Percentiles rank a stretch among this genome's conserved stretches.
These are phyloP conservation scores for Orestias chungarensis DNA, from an alignment of 2,797 vertebrate species.

Conservation along the genomic window DNA sequence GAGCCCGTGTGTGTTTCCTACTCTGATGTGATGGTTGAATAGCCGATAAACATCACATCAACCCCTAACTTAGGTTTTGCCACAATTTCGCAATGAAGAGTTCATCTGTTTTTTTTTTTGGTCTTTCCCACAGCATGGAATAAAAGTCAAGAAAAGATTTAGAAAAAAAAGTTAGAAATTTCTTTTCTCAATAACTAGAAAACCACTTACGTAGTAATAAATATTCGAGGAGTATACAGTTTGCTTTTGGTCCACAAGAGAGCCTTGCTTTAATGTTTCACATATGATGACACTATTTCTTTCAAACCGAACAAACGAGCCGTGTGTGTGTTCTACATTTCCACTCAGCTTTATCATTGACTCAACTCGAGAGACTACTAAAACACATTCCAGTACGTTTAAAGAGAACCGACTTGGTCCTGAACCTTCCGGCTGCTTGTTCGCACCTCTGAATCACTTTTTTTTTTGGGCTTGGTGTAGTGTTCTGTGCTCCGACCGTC, in stretches of 20 bases:
- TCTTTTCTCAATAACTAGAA: not conserved
- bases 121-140: slow-evolving; percentile 27
- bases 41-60: slow-evolving; percentile 39
- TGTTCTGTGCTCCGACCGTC: slow-evolving; percentile 40
- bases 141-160: slow-evolving; percentile 27
- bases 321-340: slow-evolving; percentile 10
- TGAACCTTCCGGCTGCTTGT: slow-evolving; percentile 35
- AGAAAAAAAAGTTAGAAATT: slow-evolving; percentile 3
- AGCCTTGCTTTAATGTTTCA: slow-evolving; percentile 43
- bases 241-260: slow-evolving; percentile 52
- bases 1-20: slow-evolving; percentile 20
- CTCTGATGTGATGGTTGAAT: slow-evolving; percentile 25
- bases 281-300: not conserved
- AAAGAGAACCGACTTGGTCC: slow-evolving; percentile 51
- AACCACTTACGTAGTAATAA: not conserved
- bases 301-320: slow-evolving; percentile 6
- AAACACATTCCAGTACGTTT: slow-evolving; percentile 48
- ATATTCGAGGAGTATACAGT: slow-evolving; percentile 19
- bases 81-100: slow-evolving; percentile 36
- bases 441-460: slow-evolving; percentile 58
- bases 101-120: slow-evolving; percentile 46
- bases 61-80: slow-evolving; percentile 43
- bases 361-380: slow-evolving; percentile 44
- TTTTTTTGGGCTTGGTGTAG: slow-evolving; percentile 60
- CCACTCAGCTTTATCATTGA: slow-evolving; percentile 28